These are phyloP conservation scores for Mellivora capensis DNA, from an alignment of 2,113 vertebrate species.

Conservation along the genomic window DNA sequence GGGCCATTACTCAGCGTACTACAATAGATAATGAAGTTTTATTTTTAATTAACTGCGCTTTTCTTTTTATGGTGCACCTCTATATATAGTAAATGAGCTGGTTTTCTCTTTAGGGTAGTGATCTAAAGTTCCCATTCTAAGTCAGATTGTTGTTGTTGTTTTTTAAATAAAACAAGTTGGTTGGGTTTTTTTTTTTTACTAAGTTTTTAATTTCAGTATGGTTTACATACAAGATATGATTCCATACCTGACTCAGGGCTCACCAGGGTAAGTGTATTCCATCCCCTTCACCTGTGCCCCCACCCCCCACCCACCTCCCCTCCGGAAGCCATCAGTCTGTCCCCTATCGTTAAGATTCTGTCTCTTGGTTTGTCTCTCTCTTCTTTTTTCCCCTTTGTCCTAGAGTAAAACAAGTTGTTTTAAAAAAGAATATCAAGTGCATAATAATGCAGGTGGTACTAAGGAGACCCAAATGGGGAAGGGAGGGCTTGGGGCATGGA, in stretches of 20 bases:
- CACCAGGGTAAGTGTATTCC: not conserved
- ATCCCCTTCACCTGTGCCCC: not conserved
- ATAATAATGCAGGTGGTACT: not conserved
- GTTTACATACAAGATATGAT: not conserved
- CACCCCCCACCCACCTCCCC: not conserved
- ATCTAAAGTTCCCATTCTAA: not conserved
- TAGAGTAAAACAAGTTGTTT: not conserved
- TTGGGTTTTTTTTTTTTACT: not conserved
- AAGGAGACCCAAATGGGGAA: fast-evolving
- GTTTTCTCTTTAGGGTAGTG: not conserved
- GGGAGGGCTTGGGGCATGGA: fast-evolving
- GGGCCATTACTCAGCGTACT: not conserved
- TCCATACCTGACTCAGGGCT: not conserved
- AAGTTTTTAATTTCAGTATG: not conserved
- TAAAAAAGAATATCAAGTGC: not conserved
- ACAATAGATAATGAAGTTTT: not conserved
- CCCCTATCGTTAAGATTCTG: not conserved
- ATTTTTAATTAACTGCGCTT: not conserved
- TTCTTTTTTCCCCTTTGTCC: not conserved
- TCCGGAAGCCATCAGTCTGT: not conserved
- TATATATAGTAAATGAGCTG: not conserved
- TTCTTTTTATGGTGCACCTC: not conserved
- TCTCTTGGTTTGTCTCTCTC: not conserved
- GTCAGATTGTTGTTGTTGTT: not conserved
- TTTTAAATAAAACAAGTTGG: not conserved